These are phyloP conservation scores for Spilosoma lubricipeda DNA, from an alignment of 2,888 invertebrate species.

Conservation along the genomic window DNA sequence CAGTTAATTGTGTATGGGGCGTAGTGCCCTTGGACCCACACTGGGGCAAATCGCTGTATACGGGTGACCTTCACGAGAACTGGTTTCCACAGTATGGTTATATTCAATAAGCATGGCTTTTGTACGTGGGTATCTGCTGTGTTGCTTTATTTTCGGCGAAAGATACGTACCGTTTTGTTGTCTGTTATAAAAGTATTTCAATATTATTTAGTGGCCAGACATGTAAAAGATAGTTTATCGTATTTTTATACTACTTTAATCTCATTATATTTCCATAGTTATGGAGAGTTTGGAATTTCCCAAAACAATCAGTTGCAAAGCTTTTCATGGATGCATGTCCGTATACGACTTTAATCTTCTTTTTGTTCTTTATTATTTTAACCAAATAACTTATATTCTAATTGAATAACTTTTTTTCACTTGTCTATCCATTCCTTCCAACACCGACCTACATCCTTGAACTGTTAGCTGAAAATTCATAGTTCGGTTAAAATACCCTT, in stretches of 20 bases:
- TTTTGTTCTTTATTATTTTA: no score
- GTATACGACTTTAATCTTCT: no score
- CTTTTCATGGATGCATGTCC: no score
- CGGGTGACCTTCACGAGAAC: slow-evolving; percentile 1
- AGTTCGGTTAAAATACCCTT: no score
- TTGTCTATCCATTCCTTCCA: no score
- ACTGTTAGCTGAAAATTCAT: no score
- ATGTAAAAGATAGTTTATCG: neutral
- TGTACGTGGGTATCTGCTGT: slow-evolving; percentile 1
- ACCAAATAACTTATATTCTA: no score
- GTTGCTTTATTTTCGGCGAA: neutral
- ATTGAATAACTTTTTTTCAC: no score
- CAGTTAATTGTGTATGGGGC: slow-evolving; percentile 15
- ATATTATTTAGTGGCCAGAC: neutral
- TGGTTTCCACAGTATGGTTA: neutral
- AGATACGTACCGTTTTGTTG: neutral
- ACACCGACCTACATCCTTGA: no score
- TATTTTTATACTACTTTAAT: neutral
- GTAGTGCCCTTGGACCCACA: slow-evolving; percentile 10
- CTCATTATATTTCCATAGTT: neutral
- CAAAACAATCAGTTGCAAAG: neutral
- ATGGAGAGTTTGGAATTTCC: neutral
- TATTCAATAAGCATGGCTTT: neutral
- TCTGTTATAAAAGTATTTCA: neutral
- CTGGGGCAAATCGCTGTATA: slow-evolving; percentile 9